Conservation (phyloP, 2,113 vertebrate species). For the Oreochromis aureus region DNA sequence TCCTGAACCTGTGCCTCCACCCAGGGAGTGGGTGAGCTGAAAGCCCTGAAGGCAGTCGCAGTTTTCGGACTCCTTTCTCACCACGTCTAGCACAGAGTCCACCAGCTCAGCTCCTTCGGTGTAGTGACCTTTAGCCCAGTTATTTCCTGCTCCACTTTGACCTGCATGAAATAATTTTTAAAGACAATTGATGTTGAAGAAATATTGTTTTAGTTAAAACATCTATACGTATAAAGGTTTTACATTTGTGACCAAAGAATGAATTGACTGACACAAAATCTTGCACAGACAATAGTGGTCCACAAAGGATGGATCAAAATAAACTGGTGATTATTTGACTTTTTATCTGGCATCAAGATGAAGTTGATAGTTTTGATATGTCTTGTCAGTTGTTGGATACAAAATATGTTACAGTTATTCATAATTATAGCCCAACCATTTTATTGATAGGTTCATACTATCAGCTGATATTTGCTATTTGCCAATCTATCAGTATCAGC, state of each 20-base stretch:
- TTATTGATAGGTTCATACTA: neutral
- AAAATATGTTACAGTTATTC: neutral
- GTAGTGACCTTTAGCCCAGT: slow-evolving; percentile 79
- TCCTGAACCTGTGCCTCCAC: slow-evolving; percentile 85
- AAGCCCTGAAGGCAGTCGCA: slow-evolving; percentile 91
- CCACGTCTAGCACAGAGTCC: slow-evolving; percentile 74
- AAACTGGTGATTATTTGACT: neutral
- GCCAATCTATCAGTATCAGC: neutral
- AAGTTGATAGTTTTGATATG: neutral
- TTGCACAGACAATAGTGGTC: neutral
- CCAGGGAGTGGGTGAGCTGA: slow-evolving; percentile 88
- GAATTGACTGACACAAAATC: neutral
- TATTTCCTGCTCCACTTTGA: slow-evolving; percentile 76
- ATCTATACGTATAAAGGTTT: neutral
- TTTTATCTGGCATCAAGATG: neutral
- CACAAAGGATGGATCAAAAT: neutral
- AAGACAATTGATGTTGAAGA: neutral
- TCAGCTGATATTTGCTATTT: neutral
- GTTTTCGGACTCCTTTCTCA: slow-evolving; percentile 80
- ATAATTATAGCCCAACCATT: neutral
- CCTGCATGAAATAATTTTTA: slow-evolving; percentile 38
- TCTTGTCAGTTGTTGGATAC: neutral
- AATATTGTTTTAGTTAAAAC: neutral
- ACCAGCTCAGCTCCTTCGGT: slow-evolving; percentile 76
- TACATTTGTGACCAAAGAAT: neutral